A percentile compares a stretch with the other conserved stretches of the same genome.
phyloP scores from a whole-genome alignment of 2,888 invertebrate species.

The Andricus quercusramuli region DNA sequence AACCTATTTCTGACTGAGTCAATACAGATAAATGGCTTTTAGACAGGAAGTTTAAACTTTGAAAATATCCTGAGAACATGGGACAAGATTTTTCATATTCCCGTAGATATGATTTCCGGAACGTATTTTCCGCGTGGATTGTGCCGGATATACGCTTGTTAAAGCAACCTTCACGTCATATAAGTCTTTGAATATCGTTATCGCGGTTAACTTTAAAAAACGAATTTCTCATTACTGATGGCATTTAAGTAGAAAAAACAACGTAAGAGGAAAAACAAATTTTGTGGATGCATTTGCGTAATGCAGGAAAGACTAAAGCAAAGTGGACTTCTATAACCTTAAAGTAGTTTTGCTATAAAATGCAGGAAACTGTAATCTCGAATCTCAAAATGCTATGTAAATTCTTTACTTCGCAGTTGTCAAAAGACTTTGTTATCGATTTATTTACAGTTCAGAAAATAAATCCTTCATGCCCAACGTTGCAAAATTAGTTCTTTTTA shows the following conservation, averaged over 20 bases:
- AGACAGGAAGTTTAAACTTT: constrained; percentile 26
- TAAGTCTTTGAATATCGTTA: constrained; percentile 52
- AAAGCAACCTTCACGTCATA: constrained; percentile 50
- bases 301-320: not conserved
- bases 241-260: not conserved
- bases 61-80: constrained; percentile 38
- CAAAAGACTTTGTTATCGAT: constrained; percentile 19
- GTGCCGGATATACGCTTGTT: constrained; percentile 47
- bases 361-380: not conserved
- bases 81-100: constrained; percentile 35
- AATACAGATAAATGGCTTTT: constrained; percentile 23
- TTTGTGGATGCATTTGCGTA: constrained; percentile 6
- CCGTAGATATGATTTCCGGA: constrained; percentile 35
- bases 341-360: too few species aligned
- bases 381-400: not conserved
- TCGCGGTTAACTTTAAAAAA: constrained; percentile 31
- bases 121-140: constrained; percentile 42
- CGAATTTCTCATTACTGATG: constrained; percentile 23
- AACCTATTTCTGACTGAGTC: not conserved
- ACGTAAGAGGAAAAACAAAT: constrained; percentile 1
- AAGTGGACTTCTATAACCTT: not conserved
- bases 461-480: constrained; percentile 24
- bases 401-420: not conserved
- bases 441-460: constrained; percentile 13
- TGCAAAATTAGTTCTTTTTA: constrained; percentile 34